These are phyloP conservation scores for Cryptoblepharus egeriae DNA, from an alignment of 2,797 vertebrate species.

Conservation along the genomic window DNA sequence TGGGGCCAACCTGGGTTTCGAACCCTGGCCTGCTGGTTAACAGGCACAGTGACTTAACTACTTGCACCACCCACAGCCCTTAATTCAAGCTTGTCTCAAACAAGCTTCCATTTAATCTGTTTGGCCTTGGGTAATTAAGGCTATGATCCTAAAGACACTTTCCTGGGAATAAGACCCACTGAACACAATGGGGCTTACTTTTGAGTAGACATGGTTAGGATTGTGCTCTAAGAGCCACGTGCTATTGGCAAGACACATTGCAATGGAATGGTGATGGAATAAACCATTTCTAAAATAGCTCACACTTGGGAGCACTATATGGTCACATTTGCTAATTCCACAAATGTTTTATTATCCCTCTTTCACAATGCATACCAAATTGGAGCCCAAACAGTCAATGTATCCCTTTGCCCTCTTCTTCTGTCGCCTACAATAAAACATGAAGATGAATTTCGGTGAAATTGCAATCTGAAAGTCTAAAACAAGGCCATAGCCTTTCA, in stretches of 20 bases:
- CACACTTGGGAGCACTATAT: constrained; percentile 24
- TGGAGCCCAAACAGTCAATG: constrained; percentile 29
- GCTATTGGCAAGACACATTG: neutral
- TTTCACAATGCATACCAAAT: constrained; percentile 32
- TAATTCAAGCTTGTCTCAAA: neutral
- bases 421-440: constrained; percentile 43
- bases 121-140: constrained; percentile 2
- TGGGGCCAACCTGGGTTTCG: too few species aligned
- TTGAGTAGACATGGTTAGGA: too few species aligned
- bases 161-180: too few species aligned
- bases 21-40: too few species aligned
- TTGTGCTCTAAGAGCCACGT: too few species aligned
- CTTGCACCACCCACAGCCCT: too few species aligned
- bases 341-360: constrained; percentile 46
- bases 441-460: constrained; percentile 55
- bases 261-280: constrained; percentile 4
- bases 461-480: constrained; percentile 56
- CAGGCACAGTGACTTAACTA: too few species aligned
- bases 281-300: constrained; percentile 27
- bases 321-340: constrained; percentile 20
- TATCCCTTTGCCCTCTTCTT: constrained; percentile 27
- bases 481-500: constrained; percentile 58
- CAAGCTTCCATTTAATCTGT: neutral
- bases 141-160: too few species aligned
- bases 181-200: too few species aligned